Percentiles rank a stretch among this genome's conserved stretches.
These are phyloP conservation scores for Lasioglossum calceatum DNA, from an alignment of 2,888 invertebrate genomes.

Conservation along the genomic window DNA sequence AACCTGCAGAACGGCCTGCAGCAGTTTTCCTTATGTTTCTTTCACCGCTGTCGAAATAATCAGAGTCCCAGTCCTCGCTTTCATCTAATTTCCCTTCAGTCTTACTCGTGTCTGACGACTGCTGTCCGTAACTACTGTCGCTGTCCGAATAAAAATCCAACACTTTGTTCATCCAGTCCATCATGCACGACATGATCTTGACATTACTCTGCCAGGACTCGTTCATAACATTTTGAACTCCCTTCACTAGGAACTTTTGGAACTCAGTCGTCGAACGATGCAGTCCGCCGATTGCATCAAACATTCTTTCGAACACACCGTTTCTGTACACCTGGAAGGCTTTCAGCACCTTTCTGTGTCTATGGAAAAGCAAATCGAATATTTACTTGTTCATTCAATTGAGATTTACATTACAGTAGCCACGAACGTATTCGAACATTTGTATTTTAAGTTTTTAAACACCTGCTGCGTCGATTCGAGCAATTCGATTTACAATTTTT, in stretches of 20 bases:
- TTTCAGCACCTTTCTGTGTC: constrained; percentile 48
- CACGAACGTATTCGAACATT: background rate
- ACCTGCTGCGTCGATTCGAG: too few species aligned
- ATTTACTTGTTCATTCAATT: background rate
- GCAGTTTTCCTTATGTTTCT: background rate
- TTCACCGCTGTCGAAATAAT: background rate
- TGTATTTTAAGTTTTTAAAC: background rate
- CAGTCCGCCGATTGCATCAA: constrained; percentile 52
- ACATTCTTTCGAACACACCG: constrained; percentile 42
- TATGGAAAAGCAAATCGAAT: background rate
- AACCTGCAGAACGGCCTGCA: background rate
- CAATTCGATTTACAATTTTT: too few species aligned
- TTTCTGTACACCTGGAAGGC: constrained; percentile 59
- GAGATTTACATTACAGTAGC: background rate
- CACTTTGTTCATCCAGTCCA: constrained; percentile 57
- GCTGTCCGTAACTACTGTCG: constrained; percentile 3
- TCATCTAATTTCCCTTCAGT: constrained; percentile 3
- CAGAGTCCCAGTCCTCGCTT: background rate
- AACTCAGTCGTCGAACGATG: constrained; percentile 52
- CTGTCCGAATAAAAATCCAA: constrained; percentile 40
- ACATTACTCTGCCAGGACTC: constrained; percentile 57
- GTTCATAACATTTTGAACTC: constrained; percentile 44
- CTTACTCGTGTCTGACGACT: background rate
- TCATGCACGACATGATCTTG: constrained; percentile 41
- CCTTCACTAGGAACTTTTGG: constrained; percentile 58